Percentiles rank a stretch among this genome's conserved stretches.
Evolutionary conservation across 1,140 invertebrate genomes (phyloP).

Genomic region (Lamellibrachia luymesi): DNA sequence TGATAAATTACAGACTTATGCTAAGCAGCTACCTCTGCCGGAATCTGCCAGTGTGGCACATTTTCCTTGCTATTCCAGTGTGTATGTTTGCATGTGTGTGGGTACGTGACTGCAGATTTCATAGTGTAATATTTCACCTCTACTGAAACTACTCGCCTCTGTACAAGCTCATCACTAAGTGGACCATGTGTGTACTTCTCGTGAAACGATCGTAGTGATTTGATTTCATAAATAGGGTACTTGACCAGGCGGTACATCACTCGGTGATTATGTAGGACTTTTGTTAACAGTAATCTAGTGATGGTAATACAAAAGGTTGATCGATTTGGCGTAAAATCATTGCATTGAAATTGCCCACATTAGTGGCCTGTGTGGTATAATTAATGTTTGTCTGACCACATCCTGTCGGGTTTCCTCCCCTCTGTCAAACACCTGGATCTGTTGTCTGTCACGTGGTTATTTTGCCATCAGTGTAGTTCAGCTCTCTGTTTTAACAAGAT

Average conservation of each 20-base stretch:
- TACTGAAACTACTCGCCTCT: background rate
- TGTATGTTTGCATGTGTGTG: background rate
- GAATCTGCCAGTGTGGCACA: background rate
- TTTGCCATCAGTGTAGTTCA: background rate
- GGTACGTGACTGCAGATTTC: background rate
- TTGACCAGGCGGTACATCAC: background rate
- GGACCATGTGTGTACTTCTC: background rate
- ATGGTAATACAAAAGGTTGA: background rate
- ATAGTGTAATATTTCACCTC: background rate
- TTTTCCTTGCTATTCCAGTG: background rate
- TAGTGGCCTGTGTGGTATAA: background rate
- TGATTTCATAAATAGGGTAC: background rate
- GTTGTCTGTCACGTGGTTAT: background rate
- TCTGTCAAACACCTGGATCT: background rate
- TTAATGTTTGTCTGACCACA: background rate
- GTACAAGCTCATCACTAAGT: background rate
- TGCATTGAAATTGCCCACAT: background rate
- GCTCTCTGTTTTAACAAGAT: background rate
- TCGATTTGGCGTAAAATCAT: background rate
- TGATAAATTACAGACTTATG: background rate
- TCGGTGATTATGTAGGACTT: background rate
- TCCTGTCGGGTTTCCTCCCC: background rate
- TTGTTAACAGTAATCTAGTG: background rate
- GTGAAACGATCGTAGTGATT: background rate
- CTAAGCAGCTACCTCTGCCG: background rate